phyloP scores from a whole-genome alignment of 2,797 vertebrate genomes.

The Neosilurus hyrtlii region DNA sequence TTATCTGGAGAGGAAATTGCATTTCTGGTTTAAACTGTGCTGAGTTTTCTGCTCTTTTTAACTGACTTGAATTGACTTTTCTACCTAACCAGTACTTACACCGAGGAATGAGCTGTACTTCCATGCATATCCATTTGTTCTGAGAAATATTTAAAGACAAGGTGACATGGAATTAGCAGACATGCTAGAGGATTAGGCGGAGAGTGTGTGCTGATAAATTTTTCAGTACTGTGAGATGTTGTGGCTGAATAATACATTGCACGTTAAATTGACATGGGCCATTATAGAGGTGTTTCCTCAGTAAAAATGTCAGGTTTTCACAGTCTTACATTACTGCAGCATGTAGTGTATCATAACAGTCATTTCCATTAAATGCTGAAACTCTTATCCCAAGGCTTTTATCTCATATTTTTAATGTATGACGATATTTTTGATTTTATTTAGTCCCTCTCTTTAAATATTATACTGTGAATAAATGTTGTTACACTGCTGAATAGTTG shows the following conservation, averaged over 20 bases:
- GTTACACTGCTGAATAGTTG: no score
- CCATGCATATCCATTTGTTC: conserved; percentile 47
- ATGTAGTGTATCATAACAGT: neutral
- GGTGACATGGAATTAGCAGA: conserved; percentile 50
- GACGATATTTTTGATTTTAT: neutral
- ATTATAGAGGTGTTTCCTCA: conserved; percentile 45
- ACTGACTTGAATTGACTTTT: neutral
- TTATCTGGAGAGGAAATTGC: no score
- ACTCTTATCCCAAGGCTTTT: neutral
- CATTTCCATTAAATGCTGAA: neutral
- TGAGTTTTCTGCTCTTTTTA: neutral
- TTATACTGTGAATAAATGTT: no score
- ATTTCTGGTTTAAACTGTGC: neutral
- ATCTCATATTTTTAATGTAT: neutral
- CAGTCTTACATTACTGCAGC: conserved; percentile 27
- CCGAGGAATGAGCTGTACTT: neutral
- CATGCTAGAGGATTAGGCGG: conserved; percentile 48
- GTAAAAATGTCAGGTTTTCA: conserved; percentile 40
- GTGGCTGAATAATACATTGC: conserved; percentile 56
- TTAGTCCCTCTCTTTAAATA: neutral
- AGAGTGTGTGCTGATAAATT: conserved; percentile 48
- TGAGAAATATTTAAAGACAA: conserved; percentile 59
- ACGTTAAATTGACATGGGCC: conserved; percentile 52
- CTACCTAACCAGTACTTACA: neutral
- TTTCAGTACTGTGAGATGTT: conserved; percentile 57